phyloP scores from a whole-genome alignment of 53 echinoderm and acorn worm genomes.

The Pentamera pediparva region DNA sequence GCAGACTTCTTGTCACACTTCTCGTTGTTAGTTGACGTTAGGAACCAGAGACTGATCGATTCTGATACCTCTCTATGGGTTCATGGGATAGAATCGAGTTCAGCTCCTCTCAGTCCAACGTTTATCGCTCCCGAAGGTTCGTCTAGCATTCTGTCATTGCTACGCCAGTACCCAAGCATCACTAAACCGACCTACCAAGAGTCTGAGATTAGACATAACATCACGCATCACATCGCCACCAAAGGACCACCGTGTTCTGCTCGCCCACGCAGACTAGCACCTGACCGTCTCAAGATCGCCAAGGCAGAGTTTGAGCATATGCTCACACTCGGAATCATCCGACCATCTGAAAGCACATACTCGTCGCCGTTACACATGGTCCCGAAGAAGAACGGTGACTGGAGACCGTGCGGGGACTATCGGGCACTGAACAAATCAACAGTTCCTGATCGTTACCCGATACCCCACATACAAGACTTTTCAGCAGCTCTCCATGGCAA shows the following conservation, averaged over 20 bases:
- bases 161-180: constrained; percentile 6
- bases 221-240: constrained; percentile 38
- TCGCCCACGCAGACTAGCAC: constrained; percentile 33
- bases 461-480: constrained; percentile 31
- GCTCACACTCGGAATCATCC: no score
- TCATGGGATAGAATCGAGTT: no score
- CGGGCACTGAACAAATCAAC: constrained; percentile 14
- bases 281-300: constrained; percentile 19
- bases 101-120: constrained; percentile 18
- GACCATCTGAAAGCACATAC: neutral
- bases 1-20: constrained; percentile 49
- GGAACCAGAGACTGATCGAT: constrained; percentile 18
- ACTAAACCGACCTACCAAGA: constrained; percentile 8
- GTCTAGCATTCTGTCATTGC: neutral
- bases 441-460: constrained; percentile 11
- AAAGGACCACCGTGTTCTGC: constrained; percentile 16
- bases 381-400: no score
- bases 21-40: constrained; percentile 31
- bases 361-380: no score
- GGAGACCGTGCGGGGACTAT: no score
- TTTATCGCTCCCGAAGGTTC: neutral
- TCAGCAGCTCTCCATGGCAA: neutral
- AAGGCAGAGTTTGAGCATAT: constrained; percentile 41
- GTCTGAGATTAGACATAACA: constrained; percentile 8
- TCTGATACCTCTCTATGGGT: neutral